These are phyloP conservation scores for Dermolepida albohirtum DNA, from an alignment of 2,888 invertebrate genomes.

Conservation along the genomic window DNA sequence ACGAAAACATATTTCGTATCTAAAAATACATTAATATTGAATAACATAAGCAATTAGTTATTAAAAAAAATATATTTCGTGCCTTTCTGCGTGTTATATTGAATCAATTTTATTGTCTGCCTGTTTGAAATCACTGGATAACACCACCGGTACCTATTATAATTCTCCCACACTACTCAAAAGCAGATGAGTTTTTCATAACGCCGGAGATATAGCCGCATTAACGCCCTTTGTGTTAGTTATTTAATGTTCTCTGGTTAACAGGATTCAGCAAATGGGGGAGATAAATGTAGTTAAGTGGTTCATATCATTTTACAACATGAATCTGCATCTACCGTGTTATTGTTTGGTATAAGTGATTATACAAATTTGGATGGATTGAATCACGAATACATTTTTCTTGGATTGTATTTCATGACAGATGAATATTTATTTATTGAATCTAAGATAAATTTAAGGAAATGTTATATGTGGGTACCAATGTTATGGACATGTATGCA, in stretches of 20 bases:
- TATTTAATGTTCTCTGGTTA: conserved; percentile 63
- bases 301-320: conserved; percentile 63
- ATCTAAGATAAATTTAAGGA: conserved; percentile 2
- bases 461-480: too few species aligned
- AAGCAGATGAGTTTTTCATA: conserved; percentile 55
- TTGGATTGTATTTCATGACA: conserved; percentile 32
- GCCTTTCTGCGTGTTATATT: conserved; percentile 14
- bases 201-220: conserved; percentile 62
- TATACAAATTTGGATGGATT: conserved; percentile 39
- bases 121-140: conserved; percentile 55
- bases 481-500: too few species aligned
- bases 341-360: conserved; percentile 60
- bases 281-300: conserved; percentile 63
- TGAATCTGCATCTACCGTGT: conserved; percentile 59
- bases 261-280: conserved; percentile 59
- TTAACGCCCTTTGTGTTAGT: conserved; percentile 64
- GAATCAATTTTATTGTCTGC: conserved; percentile 31
- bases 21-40: neutral
- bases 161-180: conserved; percentile 66
- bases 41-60: neutral
- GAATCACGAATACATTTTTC: conserved; percentile 39
- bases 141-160: conserved; percentile 62
- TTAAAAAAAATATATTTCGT: conserved; percentile 4
- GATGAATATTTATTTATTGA: conserved; percentile 23
- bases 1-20: neutral